phyloP scores from a whole-genome alignment of 2,888 invertebrate species.

The Aspidiotus rigidus region DNA sequence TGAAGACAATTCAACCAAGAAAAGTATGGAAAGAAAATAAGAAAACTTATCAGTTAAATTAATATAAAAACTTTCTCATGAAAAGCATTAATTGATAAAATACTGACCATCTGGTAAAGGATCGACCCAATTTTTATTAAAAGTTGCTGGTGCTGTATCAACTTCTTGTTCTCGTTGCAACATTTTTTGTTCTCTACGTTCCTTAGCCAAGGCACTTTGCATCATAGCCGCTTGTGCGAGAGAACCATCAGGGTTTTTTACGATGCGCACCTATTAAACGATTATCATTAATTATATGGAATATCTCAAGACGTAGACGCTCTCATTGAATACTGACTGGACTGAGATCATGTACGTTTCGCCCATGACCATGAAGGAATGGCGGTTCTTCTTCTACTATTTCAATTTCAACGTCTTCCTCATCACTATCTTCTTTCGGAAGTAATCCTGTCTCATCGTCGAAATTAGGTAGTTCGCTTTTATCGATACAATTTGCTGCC shows the following conservation, averaged over 20 bases:
- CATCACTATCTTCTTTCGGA: conserved; percentile 84
- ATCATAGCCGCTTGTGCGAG: conserved; percentile 99
- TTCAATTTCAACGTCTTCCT: conserved; percentile 97
- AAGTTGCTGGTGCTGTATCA: conserved; percentile 63
- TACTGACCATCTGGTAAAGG: conserved; percentile 70
- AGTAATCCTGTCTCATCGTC: conserved; percentile 90
- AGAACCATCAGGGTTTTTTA: conserved; percentile 98
- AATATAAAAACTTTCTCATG: neutral
- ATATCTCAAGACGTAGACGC: too few species aligned
- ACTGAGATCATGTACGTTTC: conserved; percentile 82
- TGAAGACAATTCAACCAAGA: conserved; percentile 1
- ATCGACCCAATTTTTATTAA: conserved; percentile 94
- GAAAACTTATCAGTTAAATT: neutral
- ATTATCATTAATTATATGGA: too few species aligned
- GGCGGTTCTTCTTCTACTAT: conserved; percentile 97
- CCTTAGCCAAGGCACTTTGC: conserved; percentile 96
- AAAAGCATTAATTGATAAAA: conserved; percentile 25
- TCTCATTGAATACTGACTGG: conserved; percentile 59
- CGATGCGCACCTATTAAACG: conserved; percentile 53
- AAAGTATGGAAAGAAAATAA: neutral
- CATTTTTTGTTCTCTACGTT: conserved; percentile 92
- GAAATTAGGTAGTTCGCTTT: conserved; percentile 91
- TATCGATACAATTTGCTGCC: conserved; percentile 81
- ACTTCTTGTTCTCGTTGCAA: conserved; percentile 86
- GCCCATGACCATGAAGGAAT: conserved; percentile 86